These are phyloP conservation scores for Aegotheles bennettii DNA, from an alignment of 2,113 vertebrate genomes.

Conservation along the genomic window DNA sequence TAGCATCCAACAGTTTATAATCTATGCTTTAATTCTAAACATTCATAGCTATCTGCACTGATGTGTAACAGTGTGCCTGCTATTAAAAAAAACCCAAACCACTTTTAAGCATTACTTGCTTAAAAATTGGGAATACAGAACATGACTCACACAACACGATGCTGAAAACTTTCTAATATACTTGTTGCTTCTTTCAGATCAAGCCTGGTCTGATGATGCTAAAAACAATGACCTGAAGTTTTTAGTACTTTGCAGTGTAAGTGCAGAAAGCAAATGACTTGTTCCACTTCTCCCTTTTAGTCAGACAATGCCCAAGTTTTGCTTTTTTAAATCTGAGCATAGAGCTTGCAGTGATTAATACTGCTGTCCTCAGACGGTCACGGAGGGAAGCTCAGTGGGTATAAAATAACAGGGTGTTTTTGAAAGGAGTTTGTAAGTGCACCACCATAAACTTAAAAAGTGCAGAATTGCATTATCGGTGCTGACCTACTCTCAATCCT, in stretches of 20 bases:
- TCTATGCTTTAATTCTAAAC: not conserved
- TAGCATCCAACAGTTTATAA: not conserved
- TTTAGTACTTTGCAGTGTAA: not conserved
- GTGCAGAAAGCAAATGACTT: not conserved
- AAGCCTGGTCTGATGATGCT: not conserved
- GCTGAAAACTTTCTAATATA: not conserved
- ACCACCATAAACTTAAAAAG: not conserved
- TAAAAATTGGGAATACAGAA: not conserved
- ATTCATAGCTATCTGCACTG: not conserved
- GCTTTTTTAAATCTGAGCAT: constrained; percentile 5
- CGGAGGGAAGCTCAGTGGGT: not conserved
- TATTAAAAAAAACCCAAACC: not conserved
- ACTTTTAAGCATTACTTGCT: too few relatives aligned
- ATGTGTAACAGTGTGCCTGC: not conserved
- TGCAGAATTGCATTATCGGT: not conserved
- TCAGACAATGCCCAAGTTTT: constrained; percentile 14
- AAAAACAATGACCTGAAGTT: not conserved
- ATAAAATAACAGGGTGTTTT: not conserved
- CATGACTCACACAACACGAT: not conserved
- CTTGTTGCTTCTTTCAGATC: not conserved
- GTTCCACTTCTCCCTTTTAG: not conserved
- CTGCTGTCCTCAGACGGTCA: not conserved
- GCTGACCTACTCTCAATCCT: not conserved
- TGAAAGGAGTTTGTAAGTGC: not conserved
- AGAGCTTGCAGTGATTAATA: constrained; percentile 22